phyloP scores from a whole-genome alignment of 2,888 invertebrate species.

The Cetonia aurata region DNA sequence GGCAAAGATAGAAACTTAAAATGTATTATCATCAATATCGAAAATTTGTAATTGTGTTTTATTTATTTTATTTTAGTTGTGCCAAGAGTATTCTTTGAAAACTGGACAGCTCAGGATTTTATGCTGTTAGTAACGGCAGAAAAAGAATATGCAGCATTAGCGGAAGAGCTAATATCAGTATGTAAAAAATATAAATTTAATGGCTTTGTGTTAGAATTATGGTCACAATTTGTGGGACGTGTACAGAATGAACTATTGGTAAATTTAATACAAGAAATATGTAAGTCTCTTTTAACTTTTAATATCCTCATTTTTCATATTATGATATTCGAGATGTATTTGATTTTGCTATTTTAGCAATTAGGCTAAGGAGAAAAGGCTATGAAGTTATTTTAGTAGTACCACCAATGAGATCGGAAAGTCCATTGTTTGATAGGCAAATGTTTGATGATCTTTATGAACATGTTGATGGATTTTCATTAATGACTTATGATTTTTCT shows the following conservation, averaged over 20 bases:
- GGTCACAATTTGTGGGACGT: slow-evolving; percentile 84
- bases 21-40: slow-evolving; percentile 65
- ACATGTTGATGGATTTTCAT: slow-evolving; percentile 86
- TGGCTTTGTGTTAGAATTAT: slow-evolving; percentile 92
- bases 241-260: slow-evolving; percentile 71
- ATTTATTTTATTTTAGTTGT: slow-evolving; percentile 75
- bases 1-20: slow-evolving; percentile 71
- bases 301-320: background rate
- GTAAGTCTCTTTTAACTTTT: slow-evolving; percentile 5
- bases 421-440: slow-evolving; percentile 78
- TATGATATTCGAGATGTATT: background rate
- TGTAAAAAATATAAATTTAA: slow-evolving; percentile 85
- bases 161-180: slow-evolving; percentile 76
- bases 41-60: background rate
- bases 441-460: slow-evolving; percentile 80
- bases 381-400: slow-evolving; percentile 81
- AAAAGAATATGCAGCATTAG: slow-evolving; percentile 76
- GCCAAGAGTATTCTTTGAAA: slow-evolving; percentile 91
- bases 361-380: slow-evolving; percentile 70
- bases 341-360: slow-evolving; percentile 64
- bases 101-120: slow-evolving; percentile 84
- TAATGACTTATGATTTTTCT: slow-evolving; percentile 98
- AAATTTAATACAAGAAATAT: slow-evolving; percentile 72
- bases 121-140: slow-evolving; percentile 78
- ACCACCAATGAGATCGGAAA: slow-evolving; percentile 79